phyloP scores from a whole-genome alignment of 1,140 invertebrate genomes.

The Theocolax elegans region DNA sequence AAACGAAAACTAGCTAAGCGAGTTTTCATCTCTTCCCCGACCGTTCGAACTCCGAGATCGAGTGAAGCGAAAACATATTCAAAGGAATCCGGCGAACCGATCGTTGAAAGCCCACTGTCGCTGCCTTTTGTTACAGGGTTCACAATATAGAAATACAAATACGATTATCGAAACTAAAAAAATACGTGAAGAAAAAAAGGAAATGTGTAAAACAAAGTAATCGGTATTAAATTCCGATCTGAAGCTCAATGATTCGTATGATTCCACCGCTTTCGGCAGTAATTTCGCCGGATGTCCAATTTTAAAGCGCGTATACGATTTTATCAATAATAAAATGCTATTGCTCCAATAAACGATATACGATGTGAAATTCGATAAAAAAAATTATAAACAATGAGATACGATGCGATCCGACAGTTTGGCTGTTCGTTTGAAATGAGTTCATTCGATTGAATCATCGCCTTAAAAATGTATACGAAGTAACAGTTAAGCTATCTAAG shows the following conservation, averaged over 20 bases:
- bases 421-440: conserved; percentile 67
- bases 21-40: background rate
- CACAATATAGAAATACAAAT: conserved; percentile 34
- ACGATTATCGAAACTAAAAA: conserved; percentile 10
- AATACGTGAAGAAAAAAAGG: background rate
- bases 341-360: conserved; percentile 34
- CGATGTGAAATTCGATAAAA: conserved; percentile 27
- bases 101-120: conserved; percentile 19
- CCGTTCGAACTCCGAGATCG: background rate
- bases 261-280: conserved; percentile 18
- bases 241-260: conserved; percentile 26
- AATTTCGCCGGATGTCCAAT: conserved; percentile 25
- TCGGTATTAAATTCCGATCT: background rate
- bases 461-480: conserved; percentile 71
- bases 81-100: conserved; percentile 28
- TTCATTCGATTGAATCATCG: conserved; percentile 70
- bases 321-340: conserved; percentile 18
- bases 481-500: conserved; percentile 68
- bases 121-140: conserved; percentile 44
- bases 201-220: too few species aligned
- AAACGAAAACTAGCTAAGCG: background rate
- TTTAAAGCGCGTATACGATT: conserved; percentile 41
- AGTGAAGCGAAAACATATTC: background rate
- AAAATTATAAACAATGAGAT: conserved; percentile 38
- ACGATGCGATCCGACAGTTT: conserved; percentile 58